A percentile compares a stretch with the other conserved stretches of the same genome.
Evolutionary conservation across 2,113 vertebrate species (phyloP).

Genomic region (Vireo altiloquus): DNA sequence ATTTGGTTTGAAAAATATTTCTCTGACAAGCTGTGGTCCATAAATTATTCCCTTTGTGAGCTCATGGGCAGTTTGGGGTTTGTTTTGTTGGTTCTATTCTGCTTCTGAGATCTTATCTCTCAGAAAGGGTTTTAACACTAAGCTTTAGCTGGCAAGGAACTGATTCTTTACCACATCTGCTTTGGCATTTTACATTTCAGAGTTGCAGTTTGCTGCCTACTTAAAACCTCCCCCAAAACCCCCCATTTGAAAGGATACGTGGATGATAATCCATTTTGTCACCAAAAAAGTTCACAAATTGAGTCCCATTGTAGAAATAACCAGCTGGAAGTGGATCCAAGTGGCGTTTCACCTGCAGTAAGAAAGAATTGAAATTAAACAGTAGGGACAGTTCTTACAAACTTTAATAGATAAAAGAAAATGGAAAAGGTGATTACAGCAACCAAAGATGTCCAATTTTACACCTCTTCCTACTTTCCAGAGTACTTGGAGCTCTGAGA

Average conservation of each 20-base stretch:
- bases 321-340: conserved; percentile 89
- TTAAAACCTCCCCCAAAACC: conserved; percentile 47
- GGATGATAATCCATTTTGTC: conserved; percentile 90
- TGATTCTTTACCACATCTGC: background rate
- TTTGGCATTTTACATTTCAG: background rate
- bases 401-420: background rate
- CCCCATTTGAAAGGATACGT: conserved; percentile 81
- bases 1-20: background rate
- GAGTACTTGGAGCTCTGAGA: background rate
- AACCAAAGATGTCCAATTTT: background rate
- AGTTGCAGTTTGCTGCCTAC: background rate
- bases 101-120: background rate
- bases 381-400: background rate
- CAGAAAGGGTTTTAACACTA: background rate
- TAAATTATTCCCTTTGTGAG: background rate
- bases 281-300: conserved; percentile 92
- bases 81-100: background rate
- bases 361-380: background rate
- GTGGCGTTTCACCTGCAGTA: conserved; percentile 79
- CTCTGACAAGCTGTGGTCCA: background rate
- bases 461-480: background rate
- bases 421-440: background rate
- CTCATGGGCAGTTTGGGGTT: background rate
- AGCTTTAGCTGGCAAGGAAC: background rate
- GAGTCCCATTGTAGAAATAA: conserved; percentile 92